Evolutionary conservation across 2,888 invertebrate genomes (phyloP).

Genomic region (Tanytarsus gracilentus): DNA sequence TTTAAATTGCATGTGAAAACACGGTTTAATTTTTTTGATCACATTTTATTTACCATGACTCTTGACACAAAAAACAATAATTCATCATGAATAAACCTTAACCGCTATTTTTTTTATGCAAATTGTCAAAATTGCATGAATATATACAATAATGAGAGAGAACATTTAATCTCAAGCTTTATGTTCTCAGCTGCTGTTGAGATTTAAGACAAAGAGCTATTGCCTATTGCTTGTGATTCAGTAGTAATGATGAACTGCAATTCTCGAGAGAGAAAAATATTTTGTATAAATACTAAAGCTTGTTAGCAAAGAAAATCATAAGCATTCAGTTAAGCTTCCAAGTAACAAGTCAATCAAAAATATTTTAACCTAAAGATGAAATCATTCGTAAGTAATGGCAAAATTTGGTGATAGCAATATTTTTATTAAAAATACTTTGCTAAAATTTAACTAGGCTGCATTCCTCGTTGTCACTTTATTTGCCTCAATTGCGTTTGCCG

Average conservation of each 20-base stretch:
- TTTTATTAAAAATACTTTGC: background rate
- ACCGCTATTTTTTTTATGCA: background rate
- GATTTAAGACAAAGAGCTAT: constrained; percentile 1
- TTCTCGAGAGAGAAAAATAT: constrained; percentile 7
- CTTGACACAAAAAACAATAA: background rate
- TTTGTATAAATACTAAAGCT: constrained; percentile 21
- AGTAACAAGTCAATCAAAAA: background rate
- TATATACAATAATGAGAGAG: background rate
- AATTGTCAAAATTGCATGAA: constrained; percentile 1
- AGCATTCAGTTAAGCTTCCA: constrained; percentile 7
- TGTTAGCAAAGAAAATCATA: constrained; percentile 6
- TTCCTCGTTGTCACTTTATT: constrained; percentile 5
- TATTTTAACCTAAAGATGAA: constrained; percentile 13
- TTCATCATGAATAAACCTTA: background rate
- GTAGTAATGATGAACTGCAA: constrained; percentile 19
- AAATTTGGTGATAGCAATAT: background rate
- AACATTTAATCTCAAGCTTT: constrained; percentile 8
- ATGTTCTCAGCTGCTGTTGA: constrained; percentile 8
- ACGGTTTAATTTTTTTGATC: background rate
- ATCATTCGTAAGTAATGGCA: constrained; percentile 17
- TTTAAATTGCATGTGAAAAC: background rate
- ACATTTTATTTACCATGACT: background rate
- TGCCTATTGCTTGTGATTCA: background rate
- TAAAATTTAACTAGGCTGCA: constrained; percentile 2
- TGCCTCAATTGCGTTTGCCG: constrained; percentile 8